These are phyloP conservation scores for Idaea biselata DNA, from an alignment of 2,888 invertebrate species.

Conservation along the genomic window DNA sequence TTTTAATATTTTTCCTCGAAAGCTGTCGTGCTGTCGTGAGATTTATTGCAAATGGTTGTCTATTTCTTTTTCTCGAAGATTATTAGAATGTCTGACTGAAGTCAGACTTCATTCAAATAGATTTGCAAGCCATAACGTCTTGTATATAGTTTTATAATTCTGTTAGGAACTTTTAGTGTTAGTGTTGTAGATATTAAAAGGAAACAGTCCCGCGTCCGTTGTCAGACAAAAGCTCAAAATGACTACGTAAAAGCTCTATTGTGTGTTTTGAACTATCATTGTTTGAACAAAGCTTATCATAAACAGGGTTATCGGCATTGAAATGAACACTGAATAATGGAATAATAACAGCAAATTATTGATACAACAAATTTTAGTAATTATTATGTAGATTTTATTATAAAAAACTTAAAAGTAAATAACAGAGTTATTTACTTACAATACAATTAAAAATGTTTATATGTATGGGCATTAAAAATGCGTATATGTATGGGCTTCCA, in stretches of 20 bases:
- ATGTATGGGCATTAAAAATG: too few relatives aligned
- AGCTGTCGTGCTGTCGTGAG: conserved; percentile 21
- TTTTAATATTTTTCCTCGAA: conserved; percentile 33
- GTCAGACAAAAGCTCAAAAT: not conserved
- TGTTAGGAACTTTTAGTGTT: not conserved
- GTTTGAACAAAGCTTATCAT: not conserved
- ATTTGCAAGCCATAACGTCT: not conserved
- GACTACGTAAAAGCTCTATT: not conserved
- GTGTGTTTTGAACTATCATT: conserved; percentile 1
- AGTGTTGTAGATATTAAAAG: not conserved
- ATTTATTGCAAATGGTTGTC: conserved; percentile 20
- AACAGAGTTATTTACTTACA: too few relatives aligned
- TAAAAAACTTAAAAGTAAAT: too few relatives aligned
- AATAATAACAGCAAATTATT: not conserved
- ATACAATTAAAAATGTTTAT: too few relatives aligned
- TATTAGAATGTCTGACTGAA: conserved; percentile 8
- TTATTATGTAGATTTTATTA: too few relatives aligned
- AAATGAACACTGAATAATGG: not conserved
- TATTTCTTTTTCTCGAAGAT: conserved; percentile 16
- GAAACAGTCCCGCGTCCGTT: not conserved
- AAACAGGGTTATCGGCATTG: not conserved
- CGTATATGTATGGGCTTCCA: too few relatives aligned
- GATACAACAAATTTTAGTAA: not conserved
- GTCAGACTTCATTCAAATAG: conserved; percentile 15
- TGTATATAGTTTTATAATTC: not conserved